phyloP scores from a whole-genome alignment of 2,888 invertebrate genomes.

The Perithous albicinctus region DNA sequence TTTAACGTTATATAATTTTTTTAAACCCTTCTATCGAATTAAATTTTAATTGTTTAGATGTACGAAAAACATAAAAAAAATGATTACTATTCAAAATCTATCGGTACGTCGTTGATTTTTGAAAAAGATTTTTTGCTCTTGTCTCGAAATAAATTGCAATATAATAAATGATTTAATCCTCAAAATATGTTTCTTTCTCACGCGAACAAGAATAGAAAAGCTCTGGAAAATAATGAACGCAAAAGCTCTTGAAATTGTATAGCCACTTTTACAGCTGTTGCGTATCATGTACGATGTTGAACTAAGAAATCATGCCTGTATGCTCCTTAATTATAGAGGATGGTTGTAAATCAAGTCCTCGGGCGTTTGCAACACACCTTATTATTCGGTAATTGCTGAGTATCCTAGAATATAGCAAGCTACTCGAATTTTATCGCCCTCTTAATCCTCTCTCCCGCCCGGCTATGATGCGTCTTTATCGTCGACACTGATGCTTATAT shows the following conservation, averaged over 20 bases:
- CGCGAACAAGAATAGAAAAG: too few relatives aligned
- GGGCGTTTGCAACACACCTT: constrained; percentile 7
- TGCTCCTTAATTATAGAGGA: constrained; percentile 46
- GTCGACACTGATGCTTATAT: constrained; percentile 18
- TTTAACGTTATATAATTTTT: too few relatives aligned
- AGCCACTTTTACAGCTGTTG: not conserved
- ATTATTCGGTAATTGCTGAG: constrained; percentile 41
- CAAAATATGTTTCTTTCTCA: too few relatives aligned
- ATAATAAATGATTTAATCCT: too few relatives aligned
- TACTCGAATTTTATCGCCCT: not conserved
- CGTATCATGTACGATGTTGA: not conserved
- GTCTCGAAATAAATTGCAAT: too few relatives aligned
- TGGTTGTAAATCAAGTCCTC: constrained; percentile 53
- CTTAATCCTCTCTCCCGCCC: not conserved
- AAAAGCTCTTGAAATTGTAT: not conserved
- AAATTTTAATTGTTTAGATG: too few relatives aligned
- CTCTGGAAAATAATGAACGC: not conserved
- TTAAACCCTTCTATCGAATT: too few relatives aligned
- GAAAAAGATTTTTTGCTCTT: too few relatives aligned
- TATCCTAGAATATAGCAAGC: not conserved
- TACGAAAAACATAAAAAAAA: too few relatives aligned
- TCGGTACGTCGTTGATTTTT: too few relatives aligned
- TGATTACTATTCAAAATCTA: too few relatives aligned
- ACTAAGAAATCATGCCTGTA: constrained; percentile 42
- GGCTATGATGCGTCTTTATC: constrained; percentile 3